Evolutionary conservation across 1,140 invertebrate species (phyloP), one percentile per base, ranked within the genome.

Genomic region (Platyscapa corneri): DNA sequence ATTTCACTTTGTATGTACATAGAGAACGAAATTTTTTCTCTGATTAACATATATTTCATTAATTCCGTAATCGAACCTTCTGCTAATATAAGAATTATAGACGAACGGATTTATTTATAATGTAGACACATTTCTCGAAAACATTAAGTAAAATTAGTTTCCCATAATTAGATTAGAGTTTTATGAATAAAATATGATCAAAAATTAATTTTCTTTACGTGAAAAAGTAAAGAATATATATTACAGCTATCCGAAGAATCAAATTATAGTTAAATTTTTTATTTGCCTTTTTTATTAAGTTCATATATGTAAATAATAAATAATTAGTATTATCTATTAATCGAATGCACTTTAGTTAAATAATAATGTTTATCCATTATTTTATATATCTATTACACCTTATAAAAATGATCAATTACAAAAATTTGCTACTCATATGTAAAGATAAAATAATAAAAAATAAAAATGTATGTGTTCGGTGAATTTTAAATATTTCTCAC

Each of bases 401-500:
- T 67, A 67, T 67, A 67, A 30, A n/a, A 30, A 34, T 67, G 18
- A 30, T 18, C 6, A 67, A 34, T 67, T n/a, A 32, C 32, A 16
- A 67, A n/a, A 30, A 14, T 67, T 0, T 0, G 10, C 2, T 74
- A 49, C 34, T 65, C 23, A 65, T 37, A 39, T 10, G 42, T n/a
- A 18, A 74, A 84, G 82, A 0, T 53, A 37, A 86, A 84, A 82
- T 86, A 83, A 80, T 67, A 67, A 87, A 88, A 72, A 86, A 74
- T 83, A 76, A 78, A 56, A 86, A 74, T 70, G 23, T 23, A 60
- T 3, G 34, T 30, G 16, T 72, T 23, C 12, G 30, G 39, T 39
- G 2, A 30, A 30, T 75, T 82, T 75, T 42, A 27, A 60, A 74
- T 82, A n/a, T n/a, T n/a, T n/a, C n/a, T n/a, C n/a, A n/a, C n/a